These are phyloP conservation scores for Spheniscus humboldti DNA, from an alignment of 2,797 vertebrate species.

Conservation along the genomic window DNA sequence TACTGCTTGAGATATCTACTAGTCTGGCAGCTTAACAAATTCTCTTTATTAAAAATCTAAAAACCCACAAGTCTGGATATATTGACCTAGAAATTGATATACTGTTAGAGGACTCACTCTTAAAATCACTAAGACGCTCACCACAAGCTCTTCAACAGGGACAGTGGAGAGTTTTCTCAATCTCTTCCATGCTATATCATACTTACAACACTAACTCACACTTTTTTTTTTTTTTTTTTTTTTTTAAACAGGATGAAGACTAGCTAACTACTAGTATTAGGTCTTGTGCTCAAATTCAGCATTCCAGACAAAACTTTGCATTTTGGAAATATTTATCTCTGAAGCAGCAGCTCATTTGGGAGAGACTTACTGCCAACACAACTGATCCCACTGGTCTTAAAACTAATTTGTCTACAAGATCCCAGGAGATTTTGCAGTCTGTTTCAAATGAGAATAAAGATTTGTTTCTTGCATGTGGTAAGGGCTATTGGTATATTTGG, in stretches of 20 bases:
- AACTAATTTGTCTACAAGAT: background rate
- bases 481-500: background rate
- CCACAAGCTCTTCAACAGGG: background rate
- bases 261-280: background rate
- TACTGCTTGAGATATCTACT: background rate
- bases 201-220: background rate
- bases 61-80: background rate
- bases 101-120: background rate
- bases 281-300: background rate
- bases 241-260: background rate
- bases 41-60: background rate
- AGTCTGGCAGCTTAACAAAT: background rate
- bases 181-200: background rate
- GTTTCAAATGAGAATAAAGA: background rate
- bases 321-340: background rate
- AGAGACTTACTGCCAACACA: background rate
- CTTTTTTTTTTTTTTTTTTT: background rate
- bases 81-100: background rate
- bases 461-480: background rate
- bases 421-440: background rate
- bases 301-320: background rate
- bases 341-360: background rate
- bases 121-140: background rate
- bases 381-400: background rate
- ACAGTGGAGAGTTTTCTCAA: background rate